phyloP scores from a whole-genome alignment of 2,797 vertebrate species.

The Rhincodon typus region DNA sequence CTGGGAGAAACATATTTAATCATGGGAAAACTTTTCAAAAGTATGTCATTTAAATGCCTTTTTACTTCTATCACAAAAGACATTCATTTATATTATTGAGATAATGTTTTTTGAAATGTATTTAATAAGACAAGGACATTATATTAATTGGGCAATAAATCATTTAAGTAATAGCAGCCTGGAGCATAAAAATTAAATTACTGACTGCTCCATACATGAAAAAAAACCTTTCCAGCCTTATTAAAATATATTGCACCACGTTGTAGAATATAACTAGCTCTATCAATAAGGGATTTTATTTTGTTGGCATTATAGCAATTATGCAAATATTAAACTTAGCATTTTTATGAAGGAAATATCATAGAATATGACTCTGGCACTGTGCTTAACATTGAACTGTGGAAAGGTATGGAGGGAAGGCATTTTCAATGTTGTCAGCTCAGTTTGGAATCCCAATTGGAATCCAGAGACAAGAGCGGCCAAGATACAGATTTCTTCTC shows the following conservation, averaged over 20 bases:
- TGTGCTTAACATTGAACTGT: not conserved
- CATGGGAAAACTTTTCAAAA: not conserved
- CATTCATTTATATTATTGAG: conserved; percentile 6
- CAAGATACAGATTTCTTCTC: not conserved
- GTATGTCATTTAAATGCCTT: not conserved
- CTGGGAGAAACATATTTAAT: not conserved
- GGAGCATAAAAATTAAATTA: not conserved
- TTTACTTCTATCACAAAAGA: not conserved
- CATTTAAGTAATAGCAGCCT: not conserved
- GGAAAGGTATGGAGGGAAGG: not conserved
- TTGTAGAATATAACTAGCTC: not conserved
- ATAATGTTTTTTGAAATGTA: not conserved
- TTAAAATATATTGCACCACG: not conserved
- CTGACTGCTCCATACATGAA: not conserved
- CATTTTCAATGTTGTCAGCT: not conserved
- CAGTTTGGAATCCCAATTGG: not conserved
- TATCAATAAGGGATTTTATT: not conserved
- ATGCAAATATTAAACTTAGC: not conserved
- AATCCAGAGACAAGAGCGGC: not conserved
- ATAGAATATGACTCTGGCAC: no score
- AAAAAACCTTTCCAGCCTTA: not conserved
- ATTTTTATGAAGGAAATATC: not conserved
- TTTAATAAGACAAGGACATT: not conserved
- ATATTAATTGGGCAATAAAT: not conserved
- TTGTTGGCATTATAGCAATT: not conserved